Evolutionary conservation across 2,113 vertebrate species (phyloP), one percentile per base, ranked within the genome.

Genomic region (Thamnaconus septentrionalis): DNA sequence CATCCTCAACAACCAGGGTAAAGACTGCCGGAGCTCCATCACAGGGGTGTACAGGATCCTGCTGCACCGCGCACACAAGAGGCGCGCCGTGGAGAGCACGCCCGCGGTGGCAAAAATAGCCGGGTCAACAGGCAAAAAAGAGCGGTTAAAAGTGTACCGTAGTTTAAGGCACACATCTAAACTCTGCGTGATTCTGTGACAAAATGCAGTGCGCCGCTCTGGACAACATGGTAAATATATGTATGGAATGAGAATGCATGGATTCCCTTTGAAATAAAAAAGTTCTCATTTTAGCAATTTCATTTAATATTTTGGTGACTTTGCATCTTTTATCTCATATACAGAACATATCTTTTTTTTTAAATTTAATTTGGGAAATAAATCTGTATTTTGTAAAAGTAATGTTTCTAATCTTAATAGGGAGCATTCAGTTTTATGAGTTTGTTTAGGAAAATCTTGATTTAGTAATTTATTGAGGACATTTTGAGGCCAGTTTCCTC

Each of bases 31-130:
- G 50, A 98, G 96, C 85, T 94, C 95, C 7, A 79, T 98, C 73
- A 99, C 97, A 0, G 97, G 97, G 0, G 88, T 94, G 9, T 99
- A 98, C 52, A 91, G 97, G 45, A 98, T 99, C 71, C 80, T 98
- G 66, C 76, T 98, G 59, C 97, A 99, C 53, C 88, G 93, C 8
- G 89, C 93, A 4, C 96, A 99, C 72, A 94, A 90, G 71, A 94
- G 89, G 63, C 93, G 91, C 40, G 93, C 92, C 0, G 78, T 92
- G 0, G 94, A 97, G 42, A 92, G 79, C 52, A 82, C 91, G 62
- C 94, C 95, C 0, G 75, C 90, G 0, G 84, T 93, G 75, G 90
- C 84, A 1, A 86, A 91, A 0, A 88, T 89, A 18, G 91, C 83
- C 4, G 85, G 9, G 8, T 69, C 70, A 4, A 69, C 64, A 1